A percentile compares a stretch with the other conserved stretches of the same genome.
These are phyloP conservation scores for Sarcoramphus papa DNA, from an alignment of 2,797 vertebrate genomes.

Conservation along the genomic window DNA sequence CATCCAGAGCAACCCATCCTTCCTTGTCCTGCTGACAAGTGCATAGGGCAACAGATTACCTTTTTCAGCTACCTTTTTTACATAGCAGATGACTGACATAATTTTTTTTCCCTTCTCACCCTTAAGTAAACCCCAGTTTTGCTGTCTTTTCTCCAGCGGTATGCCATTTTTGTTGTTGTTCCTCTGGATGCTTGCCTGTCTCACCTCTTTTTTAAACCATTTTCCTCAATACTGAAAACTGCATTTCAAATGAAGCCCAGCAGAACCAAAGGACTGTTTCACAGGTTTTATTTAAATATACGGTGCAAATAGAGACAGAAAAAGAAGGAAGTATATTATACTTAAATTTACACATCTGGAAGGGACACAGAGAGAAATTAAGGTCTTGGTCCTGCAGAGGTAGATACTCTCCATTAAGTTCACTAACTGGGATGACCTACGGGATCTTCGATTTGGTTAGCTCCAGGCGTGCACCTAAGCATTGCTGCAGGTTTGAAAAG, in stretches of 20 bases:
- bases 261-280: not conserved
- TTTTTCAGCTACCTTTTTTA: not conserved
- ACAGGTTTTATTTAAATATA: not conserved
- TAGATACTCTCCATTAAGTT: not conserved
- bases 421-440: not conserved
- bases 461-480: not conserved
- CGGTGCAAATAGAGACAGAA: not conserved
- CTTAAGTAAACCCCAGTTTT: not conserved
- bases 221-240: not conserved
- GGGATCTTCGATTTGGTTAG: not conserved
- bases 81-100: not conserved
- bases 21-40: not conserved
- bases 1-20: not conserved
- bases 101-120: not conserved
- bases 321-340: not conserved
- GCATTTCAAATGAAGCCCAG: not conserved
- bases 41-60: not conserved
- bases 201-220: not conserved
- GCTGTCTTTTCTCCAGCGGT: not conserved
- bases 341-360: not conserved
- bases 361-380: not conserved
- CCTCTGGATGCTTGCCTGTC: rapidly evolving
- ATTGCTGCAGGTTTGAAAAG: not conserved
- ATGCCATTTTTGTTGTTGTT: not conserved
- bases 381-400: not conserved